phyloP scores from a whole-genome alignment of 2,888 invertebrate genomes.

The Laspeyria flexula region DNA sequence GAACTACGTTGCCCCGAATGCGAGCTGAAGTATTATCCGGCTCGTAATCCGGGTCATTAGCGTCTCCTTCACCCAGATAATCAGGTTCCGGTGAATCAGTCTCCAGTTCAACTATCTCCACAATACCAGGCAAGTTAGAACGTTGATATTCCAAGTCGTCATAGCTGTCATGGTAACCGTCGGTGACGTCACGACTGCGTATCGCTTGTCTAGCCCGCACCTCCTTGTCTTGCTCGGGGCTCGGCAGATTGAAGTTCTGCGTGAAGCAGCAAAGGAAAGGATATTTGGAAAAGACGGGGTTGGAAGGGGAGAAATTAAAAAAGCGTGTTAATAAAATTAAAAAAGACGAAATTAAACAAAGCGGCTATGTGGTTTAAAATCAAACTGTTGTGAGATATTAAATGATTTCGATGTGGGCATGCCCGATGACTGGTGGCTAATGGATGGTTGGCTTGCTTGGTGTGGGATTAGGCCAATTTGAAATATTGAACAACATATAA shows the following conservation, averaged over 20 bases:
- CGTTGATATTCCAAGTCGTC: slow-evolving; percentile 71
- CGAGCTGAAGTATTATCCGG: slow-evolving; percentile 67
- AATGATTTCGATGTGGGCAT: slow-evolving; percentile 58
- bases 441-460: slow-evolving; percentile 32
- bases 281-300: slow-evolving; percentile 70
- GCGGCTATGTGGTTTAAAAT: slow-evolving; percentile 60
- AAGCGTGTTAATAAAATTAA: slow-evolving; percentile 86
- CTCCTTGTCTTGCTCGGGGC: slow-evolving; percentile 61
- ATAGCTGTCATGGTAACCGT: slow-evolving; percentile 64
- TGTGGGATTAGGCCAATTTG: slow-evolving; percentile 30
- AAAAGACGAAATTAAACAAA: slow-evolving; percentile 70
- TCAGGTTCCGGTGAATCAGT: slow-evolving; percentile 45
- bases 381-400: slow-evolving; percentile 48
- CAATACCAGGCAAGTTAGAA: slow-evolving; percentile 61
- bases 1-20: slow-evolving; percentile 69
- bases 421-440: slow-evolving; percentile 62
- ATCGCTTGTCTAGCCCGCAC: slow-evolving; percentile 58
- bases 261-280: slow-evolving; percentile 72
- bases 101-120: slow-evolving; percentile 75
- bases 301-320: slow-evolving; percentile 81
- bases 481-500: slow-evolving; percentile 28
- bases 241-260: slow-evolving; percentile 83
- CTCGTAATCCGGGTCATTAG: slow-evolving; percentile 69
- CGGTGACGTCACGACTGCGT: slow-evolving; percentile 64
- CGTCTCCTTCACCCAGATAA: slow-evolving; percentile 55